Percentiles rank a stretch among this genome's conserved stretches.
phyloP scores from a whole-genome alignment of 2,113 vertebrate genomes.

The Toxostoma redivivum region DNA sequence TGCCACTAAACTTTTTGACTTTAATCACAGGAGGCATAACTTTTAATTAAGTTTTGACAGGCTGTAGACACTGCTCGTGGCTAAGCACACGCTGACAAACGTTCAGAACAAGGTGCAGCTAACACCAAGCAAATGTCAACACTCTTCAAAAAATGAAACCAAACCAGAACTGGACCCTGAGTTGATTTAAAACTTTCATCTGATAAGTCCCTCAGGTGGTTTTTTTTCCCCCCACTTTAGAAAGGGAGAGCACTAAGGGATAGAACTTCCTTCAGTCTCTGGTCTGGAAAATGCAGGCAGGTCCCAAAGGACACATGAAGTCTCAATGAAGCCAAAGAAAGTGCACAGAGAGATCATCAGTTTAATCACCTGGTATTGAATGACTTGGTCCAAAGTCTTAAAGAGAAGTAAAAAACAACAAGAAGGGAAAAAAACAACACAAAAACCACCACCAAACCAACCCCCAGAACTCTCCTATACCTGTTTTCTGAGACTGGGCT shows the following conservation, averaged over 20 bases:
- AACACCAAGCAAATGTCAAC: not conserved
- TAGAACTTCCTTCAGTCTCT: not conserved
- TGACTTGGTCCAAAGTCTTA: not conserved
- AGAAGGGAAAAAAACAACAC: accelerated
- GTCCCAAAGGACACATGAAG: not conserved
- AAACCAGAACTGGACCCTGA: not conserved
- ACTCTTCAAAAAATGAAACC: not conserved
- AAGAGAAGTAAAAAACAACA: not conserved
- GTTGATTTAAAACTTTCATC: not conserved
- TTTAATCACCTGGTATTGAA: not conserved
- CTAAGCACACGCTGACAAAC: not conserved
- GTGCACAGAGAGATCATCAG: not conserved
- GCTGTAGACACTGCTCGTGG: not conserved
- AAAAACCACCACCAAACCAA: accelerated
- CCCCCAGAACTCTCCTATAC: not conserved
- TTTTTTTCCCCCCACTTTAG: not conserved
- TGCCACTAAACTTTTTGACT: not conserved
- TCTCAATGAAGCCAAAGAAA: not conserved
- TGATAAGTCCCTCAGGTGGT: not conserved
- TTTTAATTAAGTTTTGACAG: not conserved
- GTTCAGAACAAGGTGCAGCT: not conserved
- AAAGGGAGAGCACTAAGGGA: not conserved
- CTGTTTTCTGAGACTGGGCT: not conserved
- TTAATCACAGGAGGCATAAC: not conserved
- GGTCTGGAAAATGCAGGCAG: not conserved